phyloP scores from a whole-genome alignment of 2,888 invertebrate species.

The Panorpa germanica region DNA sequence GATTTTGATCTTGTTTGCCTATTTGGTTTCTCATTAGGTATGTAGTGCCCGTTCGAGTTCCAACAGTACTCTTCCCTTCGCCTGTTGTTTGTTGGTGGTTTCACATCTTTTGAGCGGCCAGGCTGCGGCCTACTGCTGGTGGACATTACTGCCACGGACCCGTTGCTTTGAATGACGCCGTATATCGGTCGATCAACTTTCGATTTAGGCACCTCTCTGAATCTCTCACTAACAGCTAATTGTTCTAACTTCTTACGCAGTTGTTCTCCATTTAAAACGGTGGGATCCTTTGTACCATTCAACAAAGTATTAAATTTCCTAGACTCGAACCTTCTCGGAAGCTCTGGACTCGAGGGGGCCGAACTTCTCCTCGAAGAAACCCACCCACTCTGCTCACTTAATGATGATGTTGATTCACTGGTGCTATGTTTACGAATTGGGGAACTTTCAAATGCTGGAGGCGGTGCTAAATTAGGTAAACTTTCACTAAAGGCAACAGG shows the following conservation, averaged over 20 bases:
- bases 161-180: conserved; percentile 22
- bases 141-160: conserved; percentile 17
- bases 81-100: conserved; percentile 29
- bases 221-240: too few species aligned
- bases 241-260: conserved; percentile 42
- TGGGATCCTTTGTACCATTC: conserved; percentile 14
- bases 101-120: conserved; percentile 23
- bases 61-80: conserved; percentile 26
- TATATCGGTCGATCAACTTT: too few species aligned
- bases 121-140: conserved; percentile 4
- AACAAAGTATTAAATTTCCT: conserved; percentile 18
- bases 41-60: background rate
- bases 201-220: too few species aligned
- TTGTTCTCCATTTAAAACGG: conserved; percentile 42
- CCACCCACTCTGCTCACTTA: conserved; percentile 78
- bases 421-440: conserved; percentile 24
- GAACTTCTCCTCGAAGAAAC: conserved; percentile 59
- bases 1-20: conserved; percentile 8
- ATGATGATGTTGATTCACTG: conserved; percentile 41
- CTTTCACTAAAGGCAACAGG: conserved; percentile 44
- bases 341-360: conserved; percentile 39
- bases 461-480: conserved; percentile 48
- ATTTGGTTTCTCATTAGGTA: conserved; percentile 7
- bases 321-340: conserved; percentile 18
- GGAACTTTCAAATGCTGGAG: conserved; percentile 37